Percentiles rank a stretch among this genome's conserved stretches.
Evolutionary conservation across 2,888 invertebrate species (phyloP).

Genomic region (Eubasilissa splendida): DNA sequence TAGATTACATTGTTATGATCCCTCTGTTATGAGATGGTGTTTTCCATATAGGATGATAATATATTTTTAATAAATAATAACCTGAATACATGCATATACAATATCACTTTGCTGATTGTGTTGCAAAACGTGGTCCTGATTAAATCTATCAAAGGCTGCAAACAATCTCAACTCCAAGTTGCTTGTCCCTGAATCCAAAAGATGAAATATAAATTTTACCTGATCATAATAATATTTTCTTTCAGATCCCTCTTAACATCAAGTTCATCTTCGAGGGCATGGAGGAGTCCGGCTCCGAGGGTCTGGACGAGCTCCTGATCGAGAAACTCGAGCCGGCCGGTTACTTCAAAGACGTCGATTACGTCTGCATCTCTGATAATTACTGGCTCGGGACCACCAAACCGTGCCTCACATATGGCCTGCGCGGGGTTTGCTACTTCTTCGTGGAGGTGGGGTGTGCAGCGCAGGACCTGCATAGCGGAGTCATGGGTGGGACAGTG

Average conservation of each 20-base stretch:
- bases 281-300: conserved; percentile 98
- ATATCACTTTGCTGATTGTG: too few species aligned
- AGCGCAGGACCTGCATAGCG: conserved; percentile 94
- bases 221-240: neutral
- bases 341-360: conserved; percentile 90
- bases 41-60: too few species aligned
- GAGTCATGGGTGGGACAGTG: conserved; percentile 95
- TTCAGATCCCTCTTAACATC: conserved; percentile 80
- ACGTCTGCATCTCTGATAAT: conserved; percentile 98
- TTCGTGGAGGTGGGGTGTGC: conserved; percentile 91
- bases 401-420: conserved; percentile 97
- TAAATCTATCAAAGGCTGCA: too few species aligned
- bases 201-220: too few species aligned
- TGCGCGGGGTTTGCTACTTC: conserved; percentile 95
- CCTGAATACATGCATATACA: too few species aligned
- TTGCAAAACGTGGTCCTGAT: too few species aligned
- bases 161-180: too few species aligned
- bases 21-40: too few species aligned
- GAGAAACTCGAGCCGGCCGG: conserved; percentile 73
- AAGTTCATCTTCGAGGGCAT: conserved; percentile 98
- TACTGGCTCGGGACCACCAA: conserved; percentile 98
- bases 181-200: too few species aligned
- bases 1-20: too few species aligned
- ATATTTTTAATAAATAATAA: too few species aligned
- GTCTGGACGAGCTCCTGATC: conserved; percentile 89